Evolutionary conservation across 92 coral and sea anemone species (phyloP), one percentile per base, ranked within the genome.

Genomic region (Galaxea fascicularis): DNA sequence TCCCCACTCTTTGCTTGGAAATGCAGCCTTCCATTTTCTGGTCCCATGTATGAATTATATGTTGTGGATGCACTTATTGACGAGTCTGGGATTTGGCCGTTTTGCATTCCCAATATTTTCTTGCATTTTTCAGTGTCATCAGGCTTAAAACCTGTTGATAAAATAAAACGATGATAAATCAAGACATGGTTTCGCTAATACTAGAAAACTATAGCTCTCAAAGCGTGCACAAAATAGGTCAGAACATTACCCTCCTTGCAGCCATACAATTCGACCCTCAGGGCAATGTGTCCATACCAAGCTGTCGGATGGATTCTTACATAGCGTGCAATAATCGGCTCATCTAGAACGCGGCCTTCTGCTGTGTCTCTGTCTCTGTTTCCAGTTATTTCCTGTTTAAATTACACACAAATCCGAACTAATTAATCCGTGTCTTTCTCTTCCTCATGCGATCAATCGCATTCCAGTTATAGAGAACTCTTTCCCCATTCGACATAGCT

Each of bases 21-120:
- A 47, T 82, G 73, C 15, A 82, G 51, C 20, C 87, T 45, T 29
- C 79, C 87, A 26, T 72, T 71, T 27, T 0, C 30, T 4, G 87
- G 79, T 17, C 15, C 63, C 66, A 54, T 30, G 75, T 57, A 13
- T 4, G 49, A 47, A 70, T 58, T 81, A 47, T 73, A 59, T 8
- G 74, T 35, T 6, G 60, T 73, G 0, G 87, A 82, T 1, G 87
- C 87, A 9, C 26, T 72, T 4, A 82, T 31, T 0, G 87, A 72
- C 6, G 87, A 82, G 79, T 81, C 86, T 25, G 86, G 86, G 22
- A 81, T 81, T 20, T 69, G 25, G 51, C 24, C 13, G 80, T 59
- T 73, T 25, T 82, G 87, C 80, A 82, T 59, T 58, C 87, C 87
- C 0, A 82, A 80, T 11, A 56, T 24, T 35, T 14, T 39, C 20